phyloP scores from a whole-genome alignment of 2,797 vertebrate species.

The Microcaecilia unicolor region DNA sequence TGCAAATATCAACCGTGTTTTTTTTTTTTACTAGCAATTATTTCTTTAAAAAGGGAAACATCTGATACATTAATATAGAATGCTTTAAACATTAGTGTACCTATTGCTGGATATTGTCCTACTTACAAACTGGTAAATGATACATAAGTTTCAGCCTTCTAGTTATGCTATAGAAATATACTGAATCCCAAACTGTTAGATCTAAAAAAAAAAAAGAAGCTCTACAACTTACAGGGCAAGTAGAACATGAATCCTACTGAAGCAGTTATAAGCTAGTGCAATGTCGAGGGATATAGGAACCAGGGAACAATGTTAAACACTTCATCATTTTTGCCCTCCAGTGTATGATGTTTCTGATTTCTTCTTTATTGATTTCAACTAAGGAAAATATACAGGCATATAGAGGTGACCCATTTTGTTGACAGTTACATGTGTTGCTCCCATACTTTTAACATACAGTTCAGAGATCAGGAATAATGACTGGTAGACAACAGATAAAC shows the following conservation, averaged over 20 bases:
- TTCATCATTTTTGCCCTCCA: constrained; percentile 23
- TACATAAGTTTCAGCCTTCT: not conserved
- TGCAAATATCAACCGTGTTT: too few species aligned
- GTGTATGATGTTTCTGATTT: constrained; percentile 26
- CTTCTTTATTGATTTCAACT: constrained; percentile 35
- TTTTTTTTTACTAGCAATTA: too few species aligned
- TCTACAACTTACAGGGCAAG: not conserved
- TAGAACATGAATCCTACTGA: constrained; percentile 7
- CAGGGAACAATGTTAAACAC: constrained; percentile 11
- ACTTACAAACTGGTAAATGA: not conserved
- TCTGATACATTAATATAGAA: too few species aligned
- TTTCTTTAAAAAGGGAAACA: too few species aligned
- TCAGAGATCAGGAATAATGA: constrained; percentile 11
- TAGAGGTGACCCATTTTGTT: constrained; percentile 26
- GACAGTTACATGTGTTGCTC: constrained; percentile 17
- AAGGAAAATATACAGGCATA: constrained; percentile 22
- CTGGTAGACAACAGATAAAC: constrained; percentile 9
- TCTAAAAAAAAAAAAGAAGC: not conserved
- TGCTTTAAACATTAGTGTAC: not conserved
- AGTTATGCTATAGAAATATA: not conserved
- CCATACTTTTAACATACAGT: constrained; percentile 18
- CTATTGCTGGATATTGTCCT: not conserved
- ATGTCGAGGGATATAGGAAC: constrained; percentile 12
- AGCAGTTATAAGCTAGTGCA: constrained; percentile 6
- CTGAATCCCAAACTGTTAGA: not conserved